Conservation (phyloP, 2,888 invertebrate species). For the Lithodes maja region DNA sequence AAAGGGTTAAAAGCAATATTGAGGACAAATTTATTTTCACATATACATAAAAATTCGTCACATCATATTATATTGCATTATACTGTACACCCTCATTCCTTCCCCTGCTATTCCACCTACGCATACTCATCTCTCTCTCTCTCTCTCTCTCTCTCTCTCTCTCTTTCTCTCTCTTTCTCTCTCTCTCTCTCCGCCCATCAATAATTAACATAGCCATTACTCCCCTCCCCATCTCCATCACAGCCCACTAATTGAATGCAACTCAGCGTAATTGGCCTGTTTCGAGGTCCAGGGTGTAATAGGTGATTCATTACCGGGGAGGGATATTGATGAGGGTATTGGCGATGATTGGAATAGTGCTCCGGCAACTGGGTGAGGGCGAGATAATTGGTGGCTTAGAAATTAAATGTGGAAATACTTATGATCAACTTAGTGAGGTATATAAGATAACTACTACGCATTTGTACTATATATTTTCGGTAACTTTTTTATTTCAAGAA, state of each 20-base stretch:
- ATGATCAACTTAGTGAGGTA: too few species aligned
- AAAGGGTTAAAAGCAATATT: too few species aligned
- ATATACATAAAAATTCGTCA: too few species aligned
- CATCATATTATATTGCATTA: too few species aligned
- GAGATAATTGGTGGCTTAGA: not conserved
- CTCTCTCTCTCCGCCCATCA: slow-evolving; percentile 26
- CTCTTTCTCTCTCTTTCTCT: not conserved
- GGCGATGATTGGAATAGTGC: not conserved
- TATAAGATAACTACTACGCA: too few species aligned
- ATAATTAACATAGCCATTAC: slow-evolving; percentile 52
- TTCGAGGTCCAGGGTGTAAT: slow-evolving; percentile 15
- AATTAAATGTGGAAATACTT: too few species aligned
- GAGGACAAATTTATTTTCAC: too few species aligned
- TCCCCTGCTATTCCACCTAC: too few species aligned
- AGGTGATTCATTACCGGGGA: not conserved
- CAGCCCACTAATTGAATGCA: slow-evolving; percentile 47
- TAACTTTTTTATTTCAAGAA: too few species aligned
- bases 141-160: not conserved
- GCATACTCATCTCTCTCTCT: not conserved
- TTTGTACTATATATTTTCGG: too few species aligned
- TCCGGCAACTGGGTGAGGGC: not conserved
- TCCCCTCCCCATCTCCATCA: slow-evolving; percentile 25
- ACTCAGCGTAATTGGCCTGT: slow-evolving; percentile 27
- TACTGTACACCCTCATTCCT: too few species aligned
- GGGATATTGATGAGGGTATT: not conserved